Conservation (phyloP, 2,888 invertebrate genomes). For the Pyrochroa serraticornis region DNA sequence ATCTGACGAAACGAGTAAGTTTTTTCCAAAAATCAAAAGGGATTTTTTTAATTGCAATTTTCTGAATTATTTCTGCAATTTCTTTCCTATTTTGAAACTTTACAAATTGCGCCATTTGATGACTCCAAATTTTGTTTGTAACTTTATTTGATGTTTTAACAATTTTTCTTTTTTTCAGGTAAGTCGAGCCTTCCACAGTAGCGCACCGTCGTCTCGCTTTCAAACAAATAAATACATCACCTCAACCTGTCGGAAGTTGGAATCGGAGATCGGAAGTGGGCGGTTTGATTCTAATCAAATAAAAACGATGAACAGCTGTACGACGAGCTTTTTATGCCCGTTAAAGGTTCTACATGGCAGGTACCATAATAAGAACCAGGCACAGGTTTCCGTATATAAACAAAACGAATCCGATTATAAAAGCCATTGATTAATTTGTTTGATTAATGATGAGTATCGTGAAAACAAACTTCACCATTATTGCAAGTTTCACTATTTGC, state of each 20-base stretch:
- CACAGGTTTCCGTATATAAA: conserved; percentile 10
- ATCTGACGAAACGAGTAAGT: too few relatives aligned
- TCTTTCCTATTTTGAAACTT: too few relatives aligned
- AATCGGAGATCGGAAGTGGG: conserved; percentile 20
- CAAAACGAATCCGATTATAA: conserved; percentile 20
- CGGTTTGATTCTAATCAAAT: conserved; percentile 22
- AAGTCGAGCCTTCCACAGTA: conserved; percentile 2
- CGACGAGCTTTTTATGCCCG: conserved; percentile 14
- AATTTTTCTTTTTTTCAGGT: conserved; percentile 22
- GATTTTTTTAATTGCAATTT: too few relatives aligned
- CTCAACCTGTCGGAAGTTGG: conserved; percentile 17
- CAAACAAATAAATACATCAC: conserved; percentile 18
- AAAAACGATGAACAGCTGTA: conserved; percentile 19
- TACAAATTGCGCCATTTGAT: too few relatives aligned
- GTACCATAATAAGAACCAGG: conserved; percentile 21
- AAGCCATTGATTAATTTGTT: conserved; percentile 19
- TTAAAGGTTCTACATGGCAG: background rate
- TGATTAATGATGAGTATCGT: conserved; percentile 25
- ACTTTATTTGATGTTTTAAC: background rate
- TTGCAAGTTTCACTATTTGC: background rate
- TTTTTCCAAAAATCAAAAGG: too few relatives aligned
- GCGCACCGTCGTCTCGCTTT: too few relatives aligned
- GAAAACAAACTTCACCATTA: conserved; percentile 3
- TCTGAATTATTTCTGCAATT: too few relatives aligned
- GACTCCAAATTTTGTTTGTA: conserved; percentile 13